These are phyloP conservation scores for Clamator glandarius DNA, from an alignment of 2,797 vertebrate genomes.

Conservation along the genomic window DNA sequence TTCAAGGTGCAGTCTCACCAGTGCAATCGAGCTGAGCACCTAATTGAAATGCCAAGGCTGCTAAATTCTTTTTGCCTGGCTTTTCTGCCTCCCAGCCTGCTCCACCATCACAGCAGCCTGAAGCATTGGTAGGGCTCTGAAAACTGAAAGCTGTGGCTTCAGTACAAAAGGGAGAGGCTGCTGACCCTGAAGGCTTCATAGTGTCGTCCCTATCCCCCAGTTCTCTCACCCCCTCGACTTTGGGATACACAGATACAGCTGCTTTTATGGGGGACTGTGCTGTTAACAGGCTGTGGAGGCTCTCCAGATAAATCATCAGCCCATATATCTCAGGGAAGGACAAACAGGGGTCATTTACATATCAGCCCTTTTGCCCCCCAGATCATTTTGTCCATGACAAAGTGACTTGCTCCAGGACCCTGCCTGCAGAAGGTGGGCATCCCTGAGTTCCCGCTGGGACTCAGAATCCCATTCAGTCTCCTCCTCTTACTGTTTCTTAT, in stretches of 20 bases:
- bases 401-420: accelerated
- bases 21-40: not conserved
- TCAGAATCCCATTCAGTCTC: not conserved
- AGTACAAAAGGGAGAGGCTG: not conserved
- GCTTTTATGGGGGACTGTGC: not conserved
- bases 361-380: not conserved
- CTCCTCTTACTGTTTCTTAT: conserved; percentile 28
- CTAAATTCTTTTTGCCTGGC: accelerated
- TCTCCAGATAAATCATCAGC: not conserved
- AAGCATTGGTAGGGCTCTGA: not conserved
- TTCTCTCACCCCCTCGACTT: no score
- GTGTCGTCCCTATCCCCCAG: no score
- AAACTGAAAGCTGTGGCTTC: not conserved
- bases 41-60: not conserved
- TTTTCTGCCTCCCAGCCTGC: not conserved
- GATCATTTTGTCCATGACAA: not conserved
- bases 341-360: not conserved
- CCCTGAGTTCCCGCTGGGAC: accelerated
- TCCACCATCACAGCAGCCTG: not conserved
- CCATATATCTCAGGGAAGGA: not conserved
- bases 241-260: not conserved
- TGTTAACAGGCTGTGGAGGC: accelerated
- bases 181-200: accelerated
- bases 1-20: no score
- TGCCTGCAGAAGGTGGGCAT: not conserved